phyloP scores from a whole-genome alignment of 2,797 vertebrate species.

The Phaenicophaeus curvirostris region DNA sequence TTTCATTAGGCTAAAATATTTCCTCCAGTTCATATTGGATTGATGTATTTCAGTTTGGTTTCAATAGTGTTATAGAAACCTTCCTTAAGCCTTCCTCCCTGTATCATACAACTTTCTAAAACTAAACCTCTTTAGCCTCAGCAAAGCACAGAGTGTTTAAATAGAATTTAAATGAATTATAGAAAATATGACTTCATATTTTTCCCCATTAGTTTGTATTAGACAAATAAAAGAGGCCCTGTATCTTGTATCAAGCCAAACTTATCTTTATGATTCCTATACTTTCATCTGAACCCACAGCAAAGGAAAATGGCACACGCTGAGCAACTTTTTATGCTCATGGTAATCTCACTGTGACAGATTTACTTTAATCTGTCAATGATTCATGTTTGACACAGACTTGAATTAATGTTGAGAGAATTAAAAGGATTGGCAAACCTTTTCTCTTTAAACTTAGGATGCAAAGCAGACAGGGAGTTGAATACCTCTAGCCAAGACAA shows the following conservation, averaged over 20 bases:
- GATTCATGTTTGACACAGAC: slow-evolving; percentile 36
- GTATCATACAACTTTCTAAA: neutral
- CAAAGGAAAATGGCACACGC: neutral
- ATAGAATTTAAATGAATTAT: neutral
- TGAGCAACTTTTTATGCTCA: neutral
- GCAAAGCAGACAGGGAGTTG: neutral
- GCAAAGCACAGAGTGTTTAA: neutral
- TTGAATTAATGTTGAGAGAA: slow-evolving; percentile 34
- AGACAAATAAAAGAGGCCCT: neutral
- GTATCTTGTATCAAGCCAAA: neutral
- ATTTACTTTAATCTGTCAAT: slow-evolving; percentile 36
- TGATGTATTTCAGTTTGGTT: neutral
- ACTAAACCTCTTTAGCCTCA: neutral
- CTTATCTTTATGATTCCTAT: neutral
- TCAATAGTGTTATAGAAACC: neutral
- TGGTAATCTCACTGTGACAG: slow-evolving; percentile 32
- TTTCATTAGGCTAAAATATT: neutral
- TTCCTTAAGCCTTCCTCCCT: neutral
- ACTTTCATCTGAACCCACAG: slow-evolving; percentile 8
- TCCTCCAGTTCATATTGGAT: neutral
- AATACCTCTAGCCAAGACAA: slow-evolving; percentile 7
- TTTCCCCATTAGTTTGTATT: neutral
- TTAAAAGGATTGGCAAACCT: slow-evolving; percentile 21
- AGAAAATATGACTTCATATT: neutral
- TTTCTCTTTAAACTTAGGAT: neutral